These are phyloP conservation scores for Spea hammondii DNA, from an alignment of 2,797 vertebrate species.

Conservation along the genomic window DNA sequence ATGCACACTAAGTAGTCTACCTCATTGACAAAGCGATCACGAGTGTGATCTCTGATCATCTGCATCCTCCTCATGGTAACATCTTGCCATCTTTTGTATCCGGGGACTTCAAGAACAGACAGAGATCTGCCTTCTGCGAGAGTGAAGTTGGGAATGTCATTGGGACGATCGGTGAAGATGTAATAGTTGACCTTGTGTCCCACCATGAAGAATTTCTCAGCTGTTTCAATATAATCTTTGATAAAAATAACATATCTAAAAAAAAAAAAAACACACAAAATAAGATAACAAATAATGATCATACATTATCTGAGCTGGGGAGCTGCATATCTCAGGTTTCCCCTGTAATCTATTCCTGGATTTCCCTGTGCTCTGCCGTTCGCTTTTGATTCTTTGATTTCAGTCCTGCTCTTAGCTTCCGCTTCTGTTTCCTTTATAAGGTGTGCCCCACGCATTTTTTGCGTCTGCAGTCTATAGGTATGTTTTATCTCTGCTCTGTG, in stretches of 20 bases:
- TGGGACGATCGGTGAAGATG: slow-evolving; percentile 60
- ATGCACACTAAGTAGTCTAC: slow-evolving; percentile 58
- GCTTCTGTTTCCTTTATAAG: no score
- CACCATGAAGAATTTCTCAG: slow-evolving; percentile 63
- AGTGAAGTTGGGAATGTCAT: slow-evolving; percentile 46
- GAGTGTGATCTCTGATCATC: slow-evolving; percentile 60
- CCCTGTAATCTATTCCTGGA: no score
- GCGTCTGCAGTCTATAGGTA: no score
- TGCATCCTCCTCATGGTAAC: slow-evolving; percentile 62
- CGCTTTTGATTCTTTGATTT: no score
- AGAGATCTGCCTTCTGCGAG: slow-evolving; percentile 51
- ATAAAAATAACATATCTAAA: slow-evolving; percentile 56
- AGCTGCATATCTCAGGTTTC: no score
- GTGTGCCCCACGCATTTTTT: no score
- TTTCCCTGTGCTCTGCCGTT: no score
- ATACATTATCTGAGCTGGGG: no score
- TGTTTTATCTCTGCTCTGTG: no score
- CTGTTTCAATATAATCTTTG: slow-evolving; percentile 56
- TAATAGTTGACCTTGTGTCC: slow-evolving; percentile 63
- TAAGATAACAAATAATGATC: neutral
- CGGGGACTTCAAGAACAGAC: slow-evolving; percentile 49
- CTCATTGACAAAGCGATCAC: slow-evolving; percentile 50
- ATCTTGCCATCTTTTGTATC: slow-evolving; percentile 63
- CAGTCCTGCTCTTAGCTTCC: no score
- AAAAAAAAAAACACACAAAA: neutral